Base-by-base conservation (phyloP, 1,140 invertebrate genomes). In the Helicoverpa armigera region DNA sequence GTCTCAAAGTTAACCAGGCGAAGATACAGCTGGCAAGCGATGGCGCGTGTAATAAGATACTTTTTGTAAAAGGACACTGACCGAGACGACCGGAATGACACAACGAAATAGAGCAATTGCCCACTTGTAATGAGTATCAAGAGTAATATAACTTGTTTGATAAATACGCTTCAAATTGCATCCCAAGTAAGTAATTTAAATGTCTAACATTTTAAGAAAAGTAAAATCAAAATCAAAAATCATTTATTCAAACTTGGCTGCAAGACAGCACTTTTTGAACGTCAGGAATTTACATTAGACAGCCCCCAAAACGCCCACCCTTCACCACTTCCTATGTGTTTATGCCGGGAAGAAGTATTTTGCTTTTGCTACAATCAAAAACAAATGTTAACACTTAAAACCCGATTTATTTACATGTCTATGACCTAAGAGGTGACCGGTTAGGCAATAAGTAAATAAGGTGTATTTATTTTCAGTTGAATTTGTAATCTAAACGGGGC, bases 31-130 rank as follows among this genome's bases (percentile, higher is more conserved):
- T 70, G 43, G 61, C 35, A 29, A 70, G 48, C 67, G 67, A 54
- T 70, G 35, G 63, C 11, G 67, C 67, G 67, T 70, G 67, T 53
- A 67, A 67, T 67, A 50, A 43, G 50, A 53, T 53, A 51, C 12
- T 70, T 53, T 70, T 70, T 70, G 50, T 53, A 23, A 35, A 53
- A 54, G 67, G 67, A 29, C 50, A 70, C 2, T 70, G 67, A 70
- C 67, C 67, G 50, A 14, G 48, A 11, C 67, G 67, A 54, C 48
- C 50, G 67, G 67, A 53, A 54, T 53, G 67, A 70, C 67, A 51
- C 48, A 29, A 70, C 50, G 23, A 54, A 54, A 53, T 70, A 53
- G 53, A 53, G 67, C 13, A 70, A 53, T 53, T 53, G 48, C n/a
- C 35, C 12, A 18, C 43, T 35, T 50, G 16, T 67, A 67, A 67